Evolutionary conservation across 2,113 vertebrate species (phyloP), one percentile per base, ranked within the genome.

Genomic region (Cebus imitator): DNA sequence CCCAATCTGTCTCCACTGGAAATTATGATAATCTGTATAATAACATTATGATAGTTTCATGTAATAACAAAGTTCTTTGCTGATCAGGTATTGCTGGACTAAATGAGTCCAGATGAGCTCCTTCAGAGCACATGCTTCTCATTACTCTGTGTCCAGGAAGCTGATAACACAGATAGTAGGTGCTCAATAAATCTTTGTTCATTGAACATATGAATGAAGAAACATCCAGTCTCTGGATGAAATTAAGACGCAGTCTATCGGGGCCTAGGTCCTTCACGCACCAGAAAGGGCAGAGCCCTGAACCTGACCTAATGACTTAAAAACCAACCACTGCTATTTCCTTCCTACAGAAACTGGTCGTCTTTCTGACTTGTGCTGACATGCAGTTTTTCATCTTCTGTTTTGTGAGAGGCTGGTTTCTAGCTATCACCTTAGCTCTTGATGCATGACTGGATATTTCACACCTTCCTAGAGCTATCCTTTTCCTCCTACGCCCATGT

Each of bases 211-310:
- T 18, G 52, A 72, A 72, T 45, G 70, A 95, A 87, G 80, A 97
- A 87, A 92, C 9, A 75, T 12, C 50, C 37, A 9, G 35, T 35
- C 66, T 84, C n/a, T 25, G 66, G 50, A 6, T 64, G 78, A 88
- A 94, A 78, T 48, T 57, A 76, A 45, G 52, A 4, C 48, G 50
- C 7, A 11, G n/a, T 70, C 21, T 94, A 43, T n/a, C 6, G 8
- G 64, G 11, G 35, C 48, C 48, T 32, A 84, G 84, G 72, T 43
- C 84, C 75, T 94, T 87, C 94, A 81, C 87, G 90, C 84, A 96
- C 18, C 70, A 90, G 20, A 70, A 72, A 92, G 58, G 66, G 79
- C 90, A 95, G 76, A 95, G 57, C 52, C 50, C 45, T 50, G 70
- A 70, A 80, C 40, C 40, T n/a, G 43, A 30, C 48, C 75, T 79